These are phyloP conservation scores for Gymnothorax javanicus DNA, from an alignment of 2,797 vertebrate species.

Conservation along the genomic window DNA sequence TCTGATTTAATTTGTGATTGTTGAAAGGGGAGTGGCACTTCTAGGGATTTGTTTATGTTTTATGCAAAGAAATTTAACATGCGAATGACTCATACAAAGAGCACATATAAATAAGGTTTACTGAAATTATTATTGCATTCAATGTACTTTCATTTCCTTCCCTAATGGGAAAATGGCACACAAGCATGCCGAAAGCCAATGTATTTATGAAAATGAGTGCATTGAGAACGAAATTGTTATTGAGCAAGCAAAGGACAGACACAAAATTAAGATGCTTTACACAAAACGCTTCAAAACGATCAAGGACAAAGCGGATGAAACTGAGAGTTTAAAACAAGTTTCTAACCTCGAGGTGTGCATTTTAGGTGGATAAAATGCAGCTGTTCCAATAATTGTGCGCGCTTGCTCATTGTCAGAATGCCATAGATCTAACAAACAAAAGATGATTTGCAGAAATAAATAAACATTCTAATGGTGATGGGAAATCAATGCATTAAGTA, in stretches of 20 bases:
- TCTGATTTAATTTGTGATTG: background rate
- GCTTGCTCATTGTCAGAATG: slow-evolving; percentile 85
- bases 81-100: background rate
- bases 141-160: background rate
- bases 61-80: background rate
- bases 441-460: slow-evolving; percentile 73
- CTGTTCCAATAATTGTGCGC: slow-evolving; percentile 82
- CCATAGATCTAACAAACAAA: slow-evolving; percentile 84
- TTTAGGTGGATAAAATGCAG: slow-evolving; percentile 86
- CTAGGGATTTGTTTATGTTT: background rate
- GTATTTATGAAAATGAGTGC: slow-evolving; percentile 25
- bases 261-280: slow-evolving; percentile 29
- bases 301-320: slow-evolving; percentile 30
- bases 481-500: slow-evolving; percentile 42
- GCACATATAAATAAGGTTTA: background rate
- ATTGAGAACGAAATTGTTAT: slow-evolving; percentile 22
- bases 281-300: slow-evolving; percentile 34
- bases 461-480: slow-evolving; percentile 45
- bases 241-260: slow-evolving; percentile 26
- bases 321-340: slow-evolving; percentile 61
- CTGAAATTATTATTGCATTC: background rate
- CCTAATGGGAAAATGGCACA: background rate
- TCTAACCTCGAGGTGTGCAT: slow-evolving; percentile 84
- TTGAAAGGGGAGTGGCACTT: background rate
- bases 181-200: background rate